Evolutionary conservation across 2,113 vertebrate genomes (phyloP).

Genomic region (Psittacula cyanocephala): DNA sequence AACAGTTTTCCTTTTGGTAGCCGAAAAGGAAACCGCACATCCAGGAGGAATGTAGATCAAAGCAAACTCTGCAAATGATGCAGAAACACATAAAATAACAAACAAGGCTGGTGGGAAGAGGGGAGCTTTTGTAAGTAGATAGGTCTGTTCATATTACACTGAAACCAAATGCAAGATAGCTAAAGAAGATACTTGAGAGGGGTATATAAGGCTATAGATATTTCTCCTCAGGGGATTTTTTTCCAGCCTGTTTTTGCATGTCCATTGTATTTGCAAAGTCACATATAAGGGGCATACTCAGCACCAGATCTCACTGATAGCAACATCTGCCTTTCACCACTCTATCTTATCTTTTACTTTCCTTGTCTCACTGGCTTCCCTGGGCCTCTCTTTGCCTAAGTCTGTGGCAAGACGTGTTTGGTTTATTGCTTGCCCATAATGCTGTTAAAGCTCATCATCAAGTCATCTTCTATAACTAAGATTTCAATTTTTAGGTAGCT

Average conservation of each 20-base stretch:
- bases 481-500: not conserved
- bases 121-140: conserved; percentile 78
- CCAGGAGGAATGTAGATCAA: conserved; percentile 84
- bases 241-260: conserved; percentile 17
- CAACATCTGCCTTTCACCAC: conserved; percentile 28
- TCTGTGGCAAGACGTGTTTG: not conserved
- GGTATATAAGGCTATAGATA: conserved; percentile 57
- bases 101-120: conserved; percentile 81
- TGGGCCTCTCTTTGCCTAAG: not conserved
- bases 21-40: conserved; percentile 80
- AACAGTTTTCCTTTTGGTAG: conserved; percentile 80
- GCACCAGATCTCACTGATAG: conserved; percentile 39
- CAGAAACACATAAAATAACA: conserved; percentile 85
- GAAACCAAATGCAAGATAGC: conserved; percentile 75
- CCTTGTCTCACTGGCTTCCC: not conserved
- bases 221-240: conserved; percentile 59
- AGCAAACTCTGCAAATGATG: conserved; percentile 82
- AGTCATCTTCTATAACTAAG: not conserved
- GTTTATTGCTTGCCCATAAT: not conserved
- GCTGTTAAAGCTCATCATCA: not conserved
- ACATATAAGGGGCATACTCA: conserved; percentile 45
- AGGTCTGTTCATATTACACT: conserved; percentile 79
- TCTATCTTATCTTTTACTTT: conserved; percentile 17
- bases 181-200: conserved; percentile 68
- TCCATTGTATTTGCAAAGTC: conserved; percentile 65